Conservation (phyloP, 2,797 vertebrate genomes). For the Lithobates pipiens region DNA sequence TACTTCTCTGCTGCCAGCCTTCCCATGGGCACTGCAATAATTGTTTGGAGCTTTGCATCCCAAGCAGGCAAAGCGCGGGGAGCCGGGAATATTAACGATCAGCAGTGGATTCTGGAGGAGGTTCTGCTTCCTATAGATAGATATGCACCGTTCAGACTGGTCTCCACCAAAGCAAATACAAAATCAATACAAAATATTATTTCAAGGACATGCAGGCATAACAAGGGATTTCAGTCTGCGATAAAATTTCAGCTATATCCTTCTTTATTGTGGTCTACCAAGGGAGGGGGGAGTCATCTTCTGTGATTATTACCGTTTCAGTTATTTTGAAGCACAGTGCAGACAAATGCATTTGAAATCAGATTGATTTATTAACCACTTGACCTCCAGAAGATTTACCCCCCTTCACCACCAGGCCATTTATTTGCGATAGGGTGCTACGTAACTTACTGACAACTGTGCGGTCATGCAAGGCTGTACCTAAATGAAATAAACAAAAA, state of each 20-base stretch:
- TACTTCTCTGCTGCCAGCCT: slow-evolving; percentile 14
- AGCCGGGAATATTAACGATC: not conserved
- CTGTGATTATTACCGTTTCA: not conserved
- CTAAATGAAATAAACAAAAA: too few species aligned
- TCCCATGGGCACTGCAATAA: slow-evolving; percentile 2
- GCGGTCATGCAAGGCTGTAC: too few species aligned
- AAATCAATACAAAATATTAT: not conserved
- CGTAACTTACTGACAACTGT: too few species aligned
- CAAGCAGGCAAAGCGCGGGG: not conserved
- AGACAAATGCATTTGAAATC: not conserved
- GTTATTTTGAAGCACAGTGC: not conserved
- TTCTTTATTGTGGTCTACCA: not conserved
- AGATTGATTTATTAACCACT: not conserved
- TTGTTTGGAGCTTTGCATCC: slow-evolving; percentile 32
- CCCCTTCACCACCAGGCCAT: too few species aligned
- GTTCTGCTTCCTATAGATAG: not conserved
- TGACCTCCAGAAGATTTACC: too few species aligned
- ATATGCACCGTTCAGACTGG: not conserved
- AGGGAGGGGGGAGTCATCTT: too few species aligned
- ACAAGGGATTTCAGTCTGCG: not conserved
- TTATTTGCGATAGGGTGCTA: too few species aligned
- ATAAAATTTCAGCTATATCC: not conserved
- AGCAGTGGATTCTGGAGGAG: not conserved
- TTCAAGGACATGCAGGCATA: not conserved
- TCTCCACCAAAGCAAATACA: not conserved